phyloP scores from a whole-genome alignment of 1,140 invertebrate species.

The Lepidurus arcticus region DNA sequence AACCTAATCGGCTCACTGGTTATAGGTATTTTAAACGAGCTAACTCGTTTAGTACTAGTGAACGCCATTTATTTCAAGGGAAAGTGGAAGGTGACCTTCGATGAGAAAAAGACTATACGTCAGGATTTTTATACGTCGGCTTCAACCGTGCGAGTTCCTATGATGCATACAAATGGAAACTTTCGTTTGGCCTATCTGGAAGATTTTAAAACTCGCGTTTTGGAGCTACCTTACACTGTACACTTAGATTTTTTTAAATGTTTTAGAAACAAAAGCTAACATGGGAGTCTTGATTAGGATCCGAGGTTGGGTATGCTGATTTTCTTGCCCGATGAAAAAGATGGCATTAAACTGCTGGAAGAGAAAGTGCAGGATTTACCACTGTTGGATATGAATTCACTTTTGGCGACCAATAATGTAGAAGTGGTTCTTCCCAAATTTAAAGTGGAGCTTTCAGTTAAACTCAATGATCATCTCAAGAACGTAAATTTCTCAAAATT shows the following conservation, averaged over 20 bases:
- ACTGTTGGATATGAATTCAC: slow-evolving; percentile 43
- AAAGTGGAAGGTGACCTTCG: slow-evolving; percentile 64
- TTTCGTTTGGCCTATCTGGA: slow-evolving; percentile 54
- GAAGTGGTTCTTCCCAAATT: slow-evolving; percentile 68
- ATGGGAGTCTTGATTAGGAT: slow-evolving; percentile 50
- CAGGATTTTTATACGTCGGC: slow-evolving; percentile 52
- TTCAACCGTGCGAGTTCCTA: slow-evolving; percentile 49
- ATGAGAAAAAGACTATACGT: slow-evolving; percentile 48
- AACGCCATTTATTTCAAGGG: slow-evolving; percentile 86
- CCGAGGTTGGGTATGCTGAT: slow-evolving; percentile 65
- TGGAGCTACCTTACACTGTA: slow-evolving; percentile 66
- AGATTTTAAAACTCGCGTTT: slow-evolving; percentile 54
- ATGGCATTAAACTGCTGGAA: slow-evolving; percentile 55
- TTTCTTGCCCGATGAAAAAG: slow-evolving; percentile 57
- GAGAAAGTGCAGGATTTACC: slow-evolving; percentile 47
- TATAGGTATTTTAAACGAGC: slow-evolving; percentile 44
- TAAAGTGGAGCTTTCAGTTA: slow-evolving; percentile 60
- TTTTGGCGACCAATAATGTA: slow-evolving; percentile 46
- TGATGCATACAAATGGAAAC: slow-evolving; percentile 58
- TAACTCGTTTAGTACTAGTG: slow-evolving; percentile 61
- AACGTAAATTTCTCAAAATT: slow-evolving; percentile 48
- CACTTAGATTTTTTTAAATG: background rate
- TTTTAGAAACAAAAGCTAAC: slow-evolving; percentile 35
- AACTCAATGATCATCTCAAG: slow-evolving; percentile 56
- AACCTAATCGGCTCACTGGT: background rate